A percentile compares a stretch with the other conserved stretches of the same genome.
Evolutionary conservation across 2,888 invertebrate genomes (phyloP).

Genomic region (Lasioglossum marginatum): DNA sequence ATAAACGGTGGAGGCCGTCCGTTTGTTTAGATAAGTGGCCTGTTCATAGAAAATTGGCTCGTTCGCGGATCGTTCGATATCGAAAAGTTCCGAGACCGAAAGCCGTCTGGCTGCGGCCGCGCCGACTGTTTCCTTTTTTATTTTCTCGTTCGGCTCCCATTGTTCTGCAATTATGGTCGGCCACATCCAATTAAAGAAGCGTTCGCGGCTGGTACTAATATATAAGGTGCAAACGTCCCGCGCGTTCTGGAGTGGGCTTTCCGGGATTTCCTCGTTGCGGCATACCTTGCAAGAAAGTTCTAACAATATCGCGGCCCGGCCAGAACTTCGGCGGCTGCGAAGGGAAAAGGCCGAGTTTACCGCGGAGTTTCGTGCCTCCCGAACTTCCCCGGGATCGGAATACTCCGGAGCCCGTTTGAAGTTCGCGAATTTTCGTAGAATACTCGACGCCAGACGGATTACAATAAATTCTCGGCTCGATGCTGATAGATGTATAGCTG

Average conservation of each 20-base stretch:
- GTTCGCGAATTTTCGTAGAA: constrained; percentile 74
- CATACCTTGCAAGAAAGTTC: constrained; percentile 77
- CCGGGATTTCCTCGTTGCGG: constrained; percentile 51
- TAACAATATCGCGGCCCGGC: constrained; percentile 75
- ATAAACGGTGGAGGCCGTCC: neutral
- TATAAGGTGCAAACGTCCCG: constrained; percentile 61
- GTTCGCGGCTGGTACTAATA: constrained; percentile 57
- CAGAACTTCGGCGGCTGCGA: constrained; percentile 65
- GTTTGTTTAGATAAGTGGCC: constrained; percentile 10
- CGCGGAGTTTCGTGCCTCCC: constrained; percentile 50
- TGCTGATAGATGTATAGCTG: constrained; percentile 41
- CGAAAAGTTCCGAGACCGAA: neutral
- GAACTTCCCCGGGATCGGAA: constrained; percentile 61
- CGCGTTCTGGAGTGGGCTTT: constrained; percentile 22
- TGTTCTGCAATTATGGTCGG: constrained; percentile 54
- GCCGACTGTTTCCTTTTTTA: constrained; percentile 27
- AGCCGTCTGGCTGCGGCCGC: constrained; percentile 7
- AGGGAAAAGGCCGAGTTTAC: constrained; percentile 56
- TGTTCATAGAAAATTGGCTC: neutral
- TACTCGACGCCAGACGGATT: constrained; percentile 71
- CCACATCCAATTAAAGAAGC: constrained; percentile 71
- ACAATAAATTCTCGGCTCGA: constrained; percentile 68
- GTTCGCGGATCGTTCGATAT: constrained; percentile 10
- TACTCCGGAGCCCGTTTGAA: constrained; percentile 73
- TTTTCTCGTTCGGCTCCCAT: neutral